Evolutionary conservation across 1,140 invertebrate species (phyloP), one percentile per base, ranked within the genome.

Genomic region (Pogonomyrmex californicus): DNA sequence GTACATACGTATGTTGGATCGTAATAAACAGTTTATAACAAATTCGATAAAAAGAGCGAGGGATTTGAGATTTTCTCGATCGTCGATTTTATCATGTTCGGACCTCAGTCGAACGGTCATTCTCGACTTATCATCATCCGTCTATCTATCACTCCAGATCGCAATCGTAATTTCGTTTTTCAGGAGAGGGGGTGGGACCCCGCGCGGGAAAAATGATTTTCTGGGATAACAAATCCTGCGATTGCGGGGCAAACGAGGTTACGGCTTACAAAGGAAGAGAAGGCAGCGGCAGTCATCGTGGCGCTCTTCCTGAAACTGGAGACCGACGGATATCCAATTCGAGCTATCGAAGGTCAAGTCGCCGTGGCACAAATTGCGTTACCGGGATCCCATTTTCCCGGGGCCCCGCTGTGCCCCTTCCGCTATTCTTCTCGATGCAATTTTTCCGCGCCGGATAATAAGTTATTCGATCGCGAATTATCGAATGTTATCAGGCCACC

Each of bases 261-360:
- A 90, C 86, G 54, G 79, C 54, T 83, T 66, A 87, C 77, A 90
- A 87, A 77, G 88, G 88, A 90, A 91, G 66, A 85, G 44, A 54
- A 86, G 78, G 86, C 33, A 79, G 71, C 60, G 71, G 54, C 77
- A 88, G 82, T 90, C 88, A 82, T 90, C 75, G 86, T 38, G 41
- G 49, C 56, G 79, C 54, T 75, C 79, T 41, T 83, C 77, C 54
- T 76, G 88, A 71, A 90, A 87, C 88, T 83, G 56, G 85, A 90
- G 88, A 90, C 85, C 77, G 85, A 81, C 86, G 89, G 86, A 90
- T 90, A 88, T 88, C 89, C 89, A 90, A 91, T 86, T 82, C 88
- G 86, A 85, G 89, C 85, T 91, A 88, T 88, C 89, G 89, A 91
- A 91, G 89, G 89, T 91, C 89, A 91, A 91, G 89, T 87, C 87